Conservation (phyloP, 2,113 vertebrate genomes). For the Proteles cristata region DNA sequence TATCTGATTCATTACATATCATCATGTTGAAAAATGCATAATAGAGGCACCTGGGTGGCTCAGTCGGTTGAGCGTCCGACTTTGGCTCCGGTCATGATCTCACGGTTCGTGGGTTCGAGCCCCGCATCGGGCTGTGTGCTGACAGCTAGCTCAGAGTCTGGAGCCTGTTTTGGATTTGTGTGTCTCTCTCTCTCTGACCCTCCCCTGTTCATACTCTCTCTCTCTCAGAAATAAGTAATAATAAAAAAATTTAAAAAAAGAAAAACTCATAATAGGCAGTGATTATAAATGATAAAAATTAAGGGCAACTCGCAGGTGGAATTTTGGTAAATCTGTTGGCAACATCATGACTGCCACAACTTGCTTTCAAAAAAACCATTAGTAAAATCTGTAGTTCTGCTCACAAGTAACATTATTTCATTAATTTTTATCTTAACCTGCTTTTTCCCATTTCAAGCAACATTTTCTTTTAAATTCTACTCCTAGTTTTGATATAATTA, state of each 20-base stretch:
- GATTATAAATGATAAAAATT: constrained; percentile 32
- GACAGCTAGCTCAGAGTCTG: no score
- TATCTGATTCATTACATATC: not conserved
- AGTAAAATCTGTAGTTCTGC: not conserved
- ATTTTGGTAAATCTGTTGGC: not conserved
- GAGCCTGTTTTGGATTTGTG: no score
- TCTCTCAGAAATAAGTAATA: no score
- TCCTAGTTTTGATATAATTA: not conserved
- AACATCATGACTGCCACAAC: not conserved
- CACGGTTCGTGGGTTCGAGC: no score
- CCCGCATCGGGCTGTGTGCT: no score
- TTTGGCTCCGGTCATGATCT: no score
- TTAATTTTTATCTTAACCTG: constrained; percentile 27
- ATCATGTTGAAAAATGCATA: not conserved
- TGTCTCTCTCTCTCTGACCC: no score
- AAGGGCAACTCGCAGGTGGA: not conserved
- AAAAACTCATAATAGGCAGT: not conserved
- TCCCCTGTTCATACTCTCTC: no score
- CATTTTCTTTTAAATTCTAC: not conserved
- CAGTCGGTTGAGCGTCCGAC: no score
- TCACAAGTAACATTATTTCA: not conserved
- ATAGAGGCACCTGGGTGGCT: not conserved
- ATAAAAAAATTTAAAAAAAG: no score
- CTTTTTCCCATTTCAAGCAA: constrained; percentile 31
- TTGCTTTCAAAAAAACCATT: not conserved